Evolutionary conservation across 2,888 invertebrate genomes (phyloP).

Genomic region (Aplocera efformata): DNA sequence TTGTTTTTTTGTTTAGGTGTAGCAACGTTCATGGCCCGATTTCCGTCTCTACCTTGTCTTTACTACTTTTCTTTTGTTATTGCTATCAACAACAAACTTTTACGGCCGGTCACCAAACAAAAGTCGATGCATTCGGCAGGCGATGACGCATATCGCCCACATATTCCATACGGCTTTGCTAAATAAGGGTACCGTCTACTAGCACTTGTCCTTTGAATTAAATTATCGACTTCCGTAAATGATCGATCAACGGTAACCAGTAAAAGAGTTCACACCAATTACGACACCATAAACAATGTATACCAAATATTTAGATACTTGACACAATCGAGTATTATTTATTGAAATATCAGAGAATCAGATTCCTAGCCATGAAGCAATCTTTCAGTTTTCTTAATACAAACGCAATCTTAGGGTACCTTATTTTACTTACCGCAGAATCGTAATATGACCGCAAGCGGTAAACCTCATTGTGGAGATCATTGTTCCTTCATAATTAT

Average conservation of each 20-base stretch:
- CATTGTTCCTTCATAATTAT: constrained; percentile 7
- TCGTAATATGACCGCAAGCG: constrained; percentile 22
- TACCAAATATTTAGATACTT: constrained; percentile 8
- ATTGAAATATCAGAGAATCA: too few species aligned
- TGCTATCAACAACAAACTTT: constrained; percentile 16
- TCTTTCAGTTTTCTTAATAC: too few species aligned
- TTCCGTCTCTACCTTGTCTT: neutral
- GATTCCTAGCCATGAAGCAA: too few species aligned
- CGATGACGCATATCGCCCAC: constrained; percentile 62
- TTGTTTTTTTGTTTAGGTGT: constrained; percentile 1
- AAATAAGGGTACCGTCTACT: constrained; percentile 44
- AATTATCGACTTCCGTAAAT: constrained; percentile 57
- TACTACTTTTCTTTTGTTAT: constrained; percentile 8
- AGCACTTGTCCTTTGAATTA: constrained; percentile 52
- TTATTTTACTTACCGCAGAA: constrained; percentile 16
- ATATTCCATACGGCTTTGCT: constrained; percentile 42
- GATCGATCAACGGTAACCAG: constrained; percentile 53
- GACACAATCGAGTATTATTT: neutral
- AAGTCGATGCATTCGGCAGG: constrained; percentile 44
- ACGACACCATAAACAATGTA: constrained; percentile 22
- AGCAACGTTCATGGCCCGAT: neutral
- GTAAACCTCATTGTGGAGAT: constrained; percentile 21
- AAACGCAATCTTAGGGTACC: too few species aligned
- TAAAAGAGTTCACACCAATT: constrained; percentile 38
- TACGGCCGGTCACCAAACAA: constrained; percentile 32